Evolutionary conservation across 2,797 vertebrate genomes (phyloP).

Genomic region (Tolypeutes matacus): DNA sequence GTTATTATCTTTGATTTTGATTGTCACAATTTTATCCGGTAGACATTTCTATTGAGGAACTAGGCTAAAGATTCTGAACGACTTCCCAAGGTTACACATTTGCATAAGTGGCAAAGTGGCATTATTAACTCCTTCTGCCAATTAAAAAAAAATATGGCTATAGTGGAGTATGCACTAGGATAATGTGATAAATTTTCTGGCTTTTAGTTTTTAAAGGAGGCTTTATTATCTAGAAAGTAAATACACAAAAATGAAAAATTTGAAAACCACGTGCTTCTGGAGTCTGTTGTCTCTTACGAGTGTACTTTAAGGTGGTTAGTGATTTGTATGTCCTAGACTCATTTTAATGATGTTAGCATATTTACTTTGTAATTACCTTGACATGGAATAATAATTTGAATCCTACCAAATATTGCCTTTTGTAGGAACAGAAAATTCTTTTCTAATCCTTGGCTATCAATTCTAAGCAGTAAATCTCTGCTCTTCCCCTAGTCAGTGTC

Average conservation of each 20-base stretch:
- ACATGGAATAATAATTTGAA: slow-evolving; percentile 58
- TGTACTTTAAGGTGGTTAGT: slow-evolving; percentile 58
- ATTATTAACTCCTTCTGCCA: not conserved
- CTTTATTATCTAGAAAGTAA: slow-evolving; percentile 65
- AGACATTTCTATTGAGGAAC: slow-evolving; percentile 54
- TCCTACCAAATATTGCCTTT: slow-evolving; percentile 34
- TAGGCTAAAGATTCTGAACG: slow-evolving; percentile 51
- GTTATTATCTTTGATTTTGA: slow-evolving; percentile 11
- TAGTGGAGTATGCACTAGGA: slow-evolving; percentile 37
- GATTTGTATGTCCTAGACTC: slow-evolving; percentile 64
- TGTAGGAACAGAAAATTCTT: slow-evolving; percentile 44
- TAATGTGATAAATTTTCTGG: slow-evolving; percentile 33
- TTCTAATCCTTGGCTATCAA: not conserved
- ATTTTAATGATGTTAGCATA: slow-evolving; percentile 49
- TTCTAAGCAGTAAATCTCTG: slow-evolving; percentile 44
- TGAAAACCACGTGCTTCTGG: slow-evolving; percentile 66
- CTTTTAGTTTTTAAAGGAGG: not conserved
- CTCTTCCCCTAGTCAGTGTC: not conserved
- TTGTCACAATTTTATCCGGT: slow-evolving; percentile 16
- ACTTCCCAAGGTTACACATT: slow-evolving; percentile 54
- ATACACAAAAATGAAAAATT: slow-evolving; percentile 26
- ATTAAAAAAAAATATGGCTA: not conserved
- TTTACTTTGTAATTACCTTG: slow-evolving; percentile 56
- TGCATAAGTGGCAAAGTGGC: slow-evolving; percentile 39
- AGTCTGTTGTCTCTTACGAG: slow-evolving; percentile 62